Evolutionary conservation across 1,140 invertebrate species (phyloP).

Genomic region (Hylyphantes graminicola): DNA sequence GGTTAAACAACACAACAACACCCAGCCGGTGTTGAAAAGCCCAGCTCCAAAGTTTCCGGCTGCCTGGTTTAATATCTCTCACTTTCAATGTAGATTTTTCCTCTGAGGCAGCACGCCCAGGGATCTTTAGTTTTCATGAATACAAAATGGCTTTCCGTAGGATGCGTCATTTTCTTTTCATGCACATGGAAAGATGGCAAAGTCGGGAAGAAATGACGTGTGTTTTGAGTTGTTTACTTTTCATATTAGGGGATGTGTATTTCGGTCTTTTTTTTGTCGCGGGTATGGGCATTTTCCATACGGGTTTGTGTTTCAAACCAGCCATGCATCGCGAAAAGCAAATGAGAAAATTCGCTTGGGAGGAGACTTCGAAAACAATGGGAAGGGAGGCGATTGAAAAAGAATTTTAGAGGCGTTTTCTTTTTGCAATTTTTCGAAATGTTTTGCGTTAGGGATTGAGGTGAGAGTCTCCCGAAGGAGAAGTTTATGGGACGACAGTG

Average conservation of each 20-base stretch:
- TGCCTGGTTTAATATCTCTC: slow-evolving; percentile 24
- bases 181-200: background rate
- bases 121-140: slow-evolving; percentile 58
- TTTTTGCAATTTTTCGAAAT: too few relatives aligned
- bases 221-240: slow-evolving; percentile 21
- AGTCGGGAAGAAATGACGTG: slow-evolving; percentile 24
- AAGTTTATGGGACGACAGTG: too few relatives aligned
- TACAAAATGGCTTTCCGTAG: slow-evolving; percentile 47
- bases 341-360: slow-evolving; percentile 8
- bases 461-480: too few relatives aligned
- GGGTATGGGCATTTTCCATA: slow-evolving; percentile 8
- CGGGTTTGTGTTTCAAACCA: background rate
- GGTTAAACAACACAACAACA: slow-evolving; percentile 33
- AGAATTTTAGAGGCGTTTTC: too few relatives aligned
- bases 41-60: background rate
- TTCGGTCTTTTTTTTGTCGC: background rate
- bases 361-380: background rate
- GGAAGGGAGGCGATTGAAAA: background rate
- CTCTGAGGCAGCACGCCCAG: slow-evolving; percentile 22
- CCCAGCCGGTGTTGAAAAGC: slow-evolving; percentile 2
- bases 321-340: background rate
- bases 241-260: background rate
- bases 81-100: slow-evolving; percentile 57
- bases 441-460: too few relatives aligned
- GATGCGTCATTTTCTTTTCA: slow-evolving; percentile 42